Conservation (phyloP, 2,888 invertebrate genomes). For the Xylophagus ater region DNA sequence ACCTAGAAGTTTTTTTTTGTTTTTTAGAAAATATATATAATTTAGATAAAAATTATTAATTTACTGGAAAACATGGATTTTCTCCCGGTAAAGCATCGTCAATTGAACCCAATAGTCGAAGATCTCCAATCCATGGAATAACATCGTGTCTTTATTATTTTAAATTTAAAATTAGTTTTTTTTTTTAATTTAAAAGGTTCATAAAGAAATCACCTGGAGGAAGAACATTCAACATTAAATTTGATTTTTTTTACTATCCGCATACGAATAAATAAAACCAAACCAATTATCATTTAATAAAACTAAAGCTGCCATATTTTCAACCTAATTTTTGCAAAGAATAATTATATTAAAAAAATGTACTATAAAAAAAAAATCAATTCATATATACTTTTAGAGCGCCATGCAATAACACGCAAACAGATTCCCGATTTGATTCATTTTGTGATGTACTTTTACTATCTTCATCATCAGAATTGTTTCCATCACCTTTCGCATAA, state of each 20-base stretch:
- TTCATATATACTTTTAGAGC: constrained; percentile 79
- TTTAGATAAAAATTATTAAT: constrained; percentile 4
- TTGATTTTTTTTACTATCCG: constrained; percentile 84
- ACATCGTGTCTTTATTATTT: constrained; percentile 46
- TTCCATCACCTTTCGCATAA: constrained; percentile 32
- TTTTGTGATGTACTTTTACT: constrained; percentile 10
- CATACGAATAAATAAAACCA: constrained; percentile 90
- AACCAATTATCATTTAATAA: constrained; percentile 79
- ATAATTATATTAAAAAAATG: neutral
- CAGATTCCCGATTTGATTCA: constrained; percentile 53
- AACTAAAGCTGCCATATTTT: constrained; percentile 84
- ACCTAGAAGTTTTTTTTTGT: constrained; percentile 47
- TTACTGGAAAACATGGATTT: constrained; percentile 40
- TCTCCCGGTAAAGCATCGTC: constrained; percentile 41
- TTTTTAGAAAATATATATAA: neutral
- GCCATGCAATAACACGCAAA: constrained; percentile 88
- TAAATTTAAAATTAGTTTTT: neutral
- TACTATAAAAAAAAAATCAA: constrained; percentile 1
- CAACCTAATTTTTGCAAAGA: too few species aligned
- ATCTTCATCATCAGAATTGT: constrained; percentile 26
- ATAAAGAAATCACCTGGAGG: constrained; percentile 52
- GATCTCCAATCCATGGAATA: constrained; percentile 83
- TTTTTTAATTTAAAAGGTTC: neutral
- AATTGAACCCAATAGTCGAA: constrained; percentile 59
- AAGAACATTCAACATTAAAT: constrained; percentile 83